Base-by-base conservation (phyloP, 1,140 invertebrate genomes). In the Drosophila willistoni region DNA sequence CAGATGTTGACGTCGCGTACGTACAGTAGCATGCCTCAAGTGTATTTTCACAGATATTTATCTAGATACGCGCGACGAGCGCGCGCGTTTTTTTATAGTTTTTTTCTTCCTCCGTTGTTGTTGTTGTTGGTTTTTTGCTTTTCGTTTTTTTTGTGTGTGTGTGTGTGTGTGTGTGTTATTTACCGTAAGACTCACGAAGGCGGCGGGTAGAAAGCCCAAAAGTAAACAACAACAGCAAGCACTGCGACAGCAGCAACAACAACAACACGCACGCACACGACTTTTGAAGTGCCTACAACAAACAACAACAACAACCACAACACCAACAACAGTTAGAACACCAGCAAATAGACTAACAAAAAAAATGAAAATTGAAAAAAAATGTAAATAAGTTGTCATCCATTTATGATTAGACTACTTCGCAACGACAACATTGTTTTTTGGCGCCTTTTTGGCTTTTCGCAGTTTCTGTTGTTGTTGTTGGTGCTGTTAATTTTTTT, bases 41-140 rank as follows among this genome's bases (percentile, higher is more conserved):
- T 81, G 82, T 85, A 85, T 85, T 81, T 83, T 75, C 75, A 86
- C 81, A 81, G 82, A 86, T 81, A 86, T 81, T 74, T 81, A 84
- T 81, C 81, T 85, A 85, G 81, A 85, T 86, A 86, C 82, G 82
- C 73, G 81, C 82, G 81, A 76, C 71, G 73, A 68, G 71, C 73
- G 65, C 72, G 64, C 60, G 60, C 41, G 25, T 29, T 67, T 69
- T 65, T 25, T 25, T 25, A 44, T 60, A 39, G 56, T 55, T 51
- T 59, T 34, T 71, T 36, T 33, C 25, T 57, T 33, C 41, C 19
- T 14, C 57, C 59, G 61, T 29, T 65, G 61, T 29, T 64, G 34
- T 44, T 64, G 34, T 47, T 64, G 36, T 47, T 66, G 34, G 3
- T 59, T 71, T 70, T 42, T 34, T 55, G 22, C 22, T 70, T 22